Evolutionary conservation across 2,888 invertebrate species (phyloP), one percentile per base, ranked within the genome.

Genomic region (Drosophila paracracens): DNA sequence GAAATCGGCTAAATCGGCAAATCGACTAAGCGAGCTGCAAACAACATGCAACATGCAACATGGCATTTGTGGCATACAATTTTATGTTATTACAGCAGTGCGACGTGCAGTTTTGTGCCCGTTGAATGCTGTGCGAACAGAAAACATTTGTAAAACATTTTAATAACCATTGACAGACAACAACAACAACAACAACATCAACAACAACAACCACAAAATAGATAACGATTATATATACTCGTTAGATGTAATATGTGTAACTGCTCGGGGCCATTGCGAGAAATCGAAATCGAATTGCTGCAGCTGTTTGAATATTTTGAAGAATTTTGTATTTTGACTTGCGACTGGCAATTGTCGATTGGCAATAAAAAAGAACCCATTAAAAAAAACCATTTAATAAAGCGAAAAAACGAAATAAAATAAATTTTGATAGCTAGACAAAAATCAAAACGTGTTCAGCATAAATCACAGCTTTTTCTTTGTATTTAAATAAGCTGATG

Each of bases 61-160:
- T 57, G 65, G 76, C 81, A 80, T 68, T 72, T 81, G 70, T 75
- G 63, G 82, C 79, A 54, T 65, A 67, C 73, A 85, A 87, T 88
- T 82, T 61, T 74, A 56, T 82, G 76, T 74, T 87, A 83, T 81
- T 87, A 61, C 68, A 33, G 58, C 67, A 53, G 46, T 58, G 54
- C 61, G 35, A 54, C 59, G 77, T 70, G 58, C 68, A 67, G 66
- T 73, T 78, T 66, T 70, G 29, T 68, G 77, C 52, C 52, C 54
- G 63, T 74, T 70, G 76, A 79, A 73, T 71, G 76, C 74, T 40
- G 50, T 51, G 80, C 72, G 70, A 83, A 79, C 87, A 86, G 82
- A 74, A 74, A 81, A 90, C 90, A 88, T 90, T 83, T 90, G 87
- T 87, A 76, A 90, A 88, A 87, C 90, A 90, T 87, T 87, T 86